Base-by-base conservation (phyloP, 1,140 invertebrate genomes). In the Bacillus rossius region DNA sequence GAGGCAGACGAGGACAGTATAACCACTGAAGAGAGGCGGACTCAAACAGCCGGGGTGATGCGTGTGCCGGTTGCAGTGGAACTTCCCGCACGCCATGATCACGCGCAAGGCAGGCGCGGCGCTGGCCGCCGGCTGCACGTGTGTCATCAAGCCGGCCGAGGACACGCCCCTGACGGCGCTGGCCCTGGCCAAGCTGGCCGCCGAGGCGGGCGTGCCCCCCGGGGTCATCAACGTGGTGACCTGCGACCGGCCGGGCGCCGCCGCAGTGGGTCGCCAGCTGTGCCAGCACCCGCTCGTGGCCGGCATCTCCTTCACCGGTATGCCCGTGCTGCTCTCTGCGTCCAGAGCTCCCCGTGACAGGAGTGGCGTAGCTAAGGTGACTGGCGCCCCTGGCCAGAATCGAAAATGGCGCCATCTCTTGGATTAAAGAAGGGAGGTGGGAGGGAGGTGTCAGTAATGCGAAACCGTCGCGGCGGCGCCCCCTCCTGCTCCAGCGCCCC, bases 21-120 rank as follows among this genome's bases (percentile, higher is more conserved):
- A n/a, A n/a, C n/a, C n/a, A n/a, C n/a, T n/a, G n/a, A n/a, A n/a
- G n/a, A n/a, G n/a, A 34, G 29, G 29, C 29, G 4, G 29, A 34
- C 5, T 34, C 29, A 34, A 34, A 34, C 29, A 7, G n/a, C n/a
- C n/a, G n/a, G n/a, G n/a, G n/a, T n/a, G n/a, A n/a, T n/a, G n/a
- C n/a, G n/a, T n/a, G n/a, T n/a, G n/a, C n/a, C n/a, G n/a, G 43
- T 66, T 65, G 45, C 61, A 83, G 68, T 99, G 97, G 97, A 99
- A 99, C 73, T 99, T 99, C 75, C 97, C 98, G 1, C 86, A 88
- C 75, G 96, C 96, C 0, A 99, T 99, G 98, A 94, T 99, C 34
- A 94, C 96, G 0, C 78, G 97, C 47, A 99, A 99, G 78, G 92
- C 87, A 20, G 90, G 84, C 25, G 94, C 98, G 17, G 93, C 96